Percentiles rank a stretch among this genome's conserved stretches.
These are phyloP conservation scores for Acrossocheilus fasciatus DNA, from an alignment of 2,797 vertebrate species.

Conservation along the genomic window DNA sequence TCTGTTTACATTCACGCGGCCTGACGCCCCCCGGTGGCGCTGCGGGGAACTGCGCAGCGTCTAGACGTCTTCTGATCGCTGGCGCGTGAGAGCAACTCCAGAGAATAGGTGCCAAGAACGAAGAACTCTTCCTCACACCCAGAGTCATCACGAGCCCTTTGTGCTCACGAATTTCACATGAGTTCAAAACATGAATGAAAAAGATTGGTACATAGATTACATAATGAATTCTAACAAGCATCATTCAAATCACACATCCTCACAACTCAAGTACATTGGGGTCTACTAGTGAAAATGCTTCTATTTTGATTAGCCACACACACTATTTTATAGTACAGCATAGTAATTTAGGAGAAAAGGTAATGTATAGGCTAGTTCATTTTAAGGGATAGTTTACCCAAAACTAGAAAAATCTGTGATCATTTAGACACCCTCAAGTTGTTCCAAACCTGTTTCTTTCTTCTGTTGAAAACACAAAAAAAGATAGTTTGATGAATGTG, in stretches of 20 bases:
- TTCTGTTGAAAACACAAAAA: background rate
- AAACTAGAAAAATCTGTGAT: background rate
- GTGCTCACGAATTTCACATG: background rate
- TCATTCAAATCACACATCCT: background rate
- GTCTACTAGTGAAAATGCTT: background rate
- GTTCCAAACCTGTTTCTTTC: background rate
- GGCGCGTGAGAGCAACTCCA: background rate
- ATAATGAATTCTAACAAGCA: background rate
- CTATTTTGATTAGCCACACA: background rate
- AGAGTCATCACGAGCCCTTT: background rate
- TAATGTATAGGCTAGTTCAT: background rate
- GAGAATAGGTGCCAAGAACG: background rate
- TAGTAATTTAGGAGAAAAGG: background rate
- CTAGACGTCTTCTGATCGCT: slow-evolving; percentile 5
- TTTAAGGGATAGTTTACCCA: background rate
- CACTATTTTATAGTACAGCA: background rate
- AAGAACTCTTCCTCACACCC: background rate
- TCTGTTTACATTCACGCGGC: slow-evolving; percentile 75
- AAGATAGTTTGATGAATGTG: background rate
- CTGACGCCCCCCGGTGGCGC: slow-evolving; percentile 72
- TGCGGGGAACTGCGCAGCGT: slow-evolving; percentile 36
- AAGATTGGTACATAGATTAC: background rate
- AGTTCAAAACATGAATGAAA: background rate
- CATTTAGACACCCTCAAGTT: background rate
- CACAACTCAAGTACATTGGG: background rate